Conservation (phyloP, 30 jellyfish, hydroid and myxozoan species). For the Aurelia coerulea region DNA sequence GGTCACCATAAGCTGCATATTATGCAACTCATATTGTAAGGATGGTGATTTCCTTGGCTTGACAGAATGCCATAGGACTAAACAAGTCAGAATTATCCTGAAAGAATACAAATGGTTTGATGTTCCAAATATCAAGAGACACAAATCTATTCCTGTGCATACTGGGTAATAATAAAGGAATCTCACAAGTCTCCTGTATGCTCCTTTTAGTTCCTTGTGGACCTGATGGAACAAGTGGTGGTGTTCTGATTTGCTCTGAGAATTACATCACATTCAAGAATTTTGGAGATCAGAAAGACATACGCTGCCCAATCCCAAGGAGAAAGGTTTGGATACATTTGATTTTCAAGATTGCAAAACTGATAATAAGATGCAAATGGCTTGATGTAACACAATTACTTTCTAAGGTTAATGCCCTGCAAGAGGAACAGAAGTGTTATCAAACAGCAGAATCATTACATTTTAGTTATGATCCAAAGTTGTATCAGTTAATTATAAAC, state of each 20-base stretch:
- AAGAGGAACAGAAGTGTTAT: too few species aligned
- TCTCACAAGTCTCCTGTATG: background rate
- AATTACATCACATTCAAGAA: constrained; percentile 89
- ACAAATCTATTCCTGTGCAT: background rate
- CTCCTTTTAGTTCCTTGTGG: constrained; percentile 94
- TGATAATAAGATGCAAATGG: background rate
- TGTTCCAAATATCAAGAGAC: background rate
- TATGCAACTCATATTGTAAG: too few species aligned
- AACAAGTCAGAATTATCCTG: too few species aligned
- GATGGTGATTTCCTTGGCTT: too few species aligned
- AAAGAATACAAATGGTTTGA: too few species aligned
- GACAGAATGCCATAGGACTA: too few species aligned
- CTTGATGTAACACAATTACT: too few species aligned
- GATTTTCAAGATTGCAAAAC: background rate
- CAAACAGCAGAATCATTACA: too few species aligned
- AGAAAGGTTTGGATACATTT: constrained; percentile 77
- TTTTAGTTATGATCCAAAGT: too few species aligned
- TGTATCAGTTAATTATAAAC: too few species aligned
- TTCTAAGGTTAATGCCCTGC: too few species aligned
- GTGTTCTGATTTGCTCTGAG: constrained; percentile 96
- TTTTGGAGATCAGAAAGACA: constrained; percentile 96
- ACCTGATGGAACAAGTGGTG: constrained; percentile 97
- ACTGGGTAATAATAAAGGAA: background rate
- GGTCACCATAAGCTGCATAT: too few species aligned
- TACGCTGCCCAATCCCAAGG: constrained; percentile 95